Evolutionary conservation across 1,140 invertebrate genomes (phyloP), one percentile per base, ranked within the genome.

Genomic region (Trichoplusia ni): DNA sequence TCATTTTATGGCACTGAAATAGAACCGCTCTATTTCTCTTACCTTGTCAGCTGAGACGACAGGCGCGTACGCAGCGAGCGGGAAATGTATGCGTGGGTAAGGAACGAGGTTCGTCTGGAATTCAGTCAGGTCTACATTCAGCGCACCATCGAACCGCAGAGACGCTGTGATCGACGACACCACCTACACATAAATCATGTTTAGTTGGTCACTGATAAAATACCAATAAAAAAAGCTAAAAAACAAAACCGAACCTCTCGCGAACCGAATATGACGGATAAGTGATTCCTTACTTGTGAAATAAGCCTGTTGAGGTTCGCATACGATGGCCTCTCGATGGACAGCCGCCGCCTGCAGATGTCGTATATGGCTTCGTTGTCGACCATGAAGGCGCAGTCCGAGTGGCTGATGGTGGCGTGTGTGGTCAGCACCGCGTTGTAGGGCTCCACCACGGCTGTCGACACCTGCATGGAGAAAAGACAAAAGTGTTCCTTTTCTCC

Each of bases 311-410:
- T 95, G 21, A 96, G 87, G 81, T 95, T 96, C n/a, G 92, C 94
- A 72, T 96, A 96, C 0, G 93, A 94, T 0, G 95, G 95, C 14
- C 94, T 76, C 65, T 94, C 94, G 37, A 96, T 95, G 84, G 92
- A 93, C 37, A 96, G 82, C 31, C 94, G 94, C 51, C 94, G 89
- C 38, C 93, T 91, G 79, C 95, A 96, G 67, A 96, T 95, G 72
- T 96, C 95, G 79, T 96, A 96, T 59, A 97, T 96, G 44, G 96
- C 96, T 78, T 97, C 96, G 79, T 97, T 95, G 90, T 97, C 95
- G 9, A 97, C 94, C 92, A 96, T 95, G 73, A 97, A 96, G 3
- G 95, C 94, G 76, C 95, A 96, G 84, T 95, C 95, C 2, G 94
- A 95, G 73, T 95, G 93, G 62, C 95, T 93, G 61, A 96, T 88